Base-by-base conservation (phyloP, 2,113 vertebrate species). In the Coracopsis vasa region DNA sequence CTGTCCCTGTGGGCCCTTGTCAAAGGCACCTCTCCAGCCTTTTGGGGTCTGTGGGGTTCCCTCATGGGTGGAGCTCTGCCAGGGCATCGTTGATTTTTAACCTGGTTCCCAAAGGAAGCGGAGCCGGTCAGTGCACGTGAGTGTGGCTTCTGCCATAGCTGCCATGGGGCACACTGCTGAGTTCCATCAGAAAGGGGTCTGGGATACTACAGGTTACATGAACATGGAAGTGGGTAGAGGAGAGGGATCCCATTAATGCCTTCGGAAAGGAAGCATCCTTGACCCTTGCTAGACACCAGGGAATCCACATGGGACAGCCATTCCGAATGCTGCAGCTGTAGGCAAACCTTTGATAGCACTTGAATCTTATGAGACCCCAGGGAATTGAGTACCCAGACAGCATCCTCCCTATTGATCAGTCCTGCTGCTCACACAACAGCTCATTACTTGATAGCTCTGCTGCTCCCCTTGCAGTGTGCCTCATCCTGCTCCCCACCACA, bases 51-150 rank as follows among this genome's bases (percentile, higher is more conserved):
- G 1, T 27, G 58, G 8, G 15, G 45, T 13, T 72, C 42, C 60
- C 51, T 21, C 29, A 10, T 37, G 21, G 3, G 28, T 9, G 15
- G 56, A 71, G 87, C 62, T 93, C 45, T 91, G 77, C 72, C 61
- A 50, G 50, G 45, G 2, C 10, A 47, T 9, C 13, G n/a, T 14
- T 45, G 79, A 48, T 86, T 88, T 75, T 75, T 50, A 25, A 27
- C 2, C 31, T 7, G 0, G 6, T 79, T 80, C 72, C 62, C 67
- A n/a, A 31, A 86, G 74, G 48, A 65, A 51, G 6, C 0, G 0
- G 69, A 60, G 16, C 7, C 0, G 39, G 62, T 37, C 20, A 1
- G 39, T 8, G 19, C 67, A 23, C 9, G 8, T 10, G 50, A 48
- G 80, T 0, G 16, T 8, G 60, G 21, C 28, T 29, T 21, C 80